phyloP scores from a whole-genome alignment of 2,797 vertebrate genomes.

The Pygocentrus nattereri region DNA sequence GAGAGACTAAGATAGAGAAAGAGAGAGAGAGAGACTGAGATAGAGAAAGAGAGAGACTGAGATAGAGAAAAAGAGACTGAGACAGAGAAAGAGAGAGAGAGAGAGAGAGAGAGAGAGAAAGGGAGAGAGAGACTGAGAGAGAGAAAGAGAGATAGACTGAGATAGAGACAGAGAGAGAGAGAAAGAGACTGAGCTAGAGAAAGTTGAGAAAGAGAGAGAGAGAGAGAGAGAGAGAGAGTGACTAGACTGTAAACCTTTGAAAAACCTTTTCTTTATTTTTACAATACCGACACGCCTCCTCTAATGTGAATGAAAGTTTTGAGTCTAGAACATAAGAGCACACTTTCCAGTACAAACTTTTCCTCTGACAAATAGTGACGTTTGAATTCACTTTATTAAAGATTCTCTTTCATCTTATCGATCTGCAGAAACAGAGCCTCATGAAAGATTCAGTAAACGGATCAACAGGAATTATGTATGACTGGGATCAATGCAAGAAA shows the following conservation, averaged over 20 bases:
- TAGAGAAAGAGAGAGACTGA: neutral
- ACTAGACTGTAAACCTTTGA: neutral
- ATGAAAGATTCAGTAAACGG: neutral
- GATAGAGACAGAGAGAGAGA: no score
- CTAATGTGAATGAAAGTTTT: neutral
- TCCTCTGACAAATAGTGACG: constrained; percentile 1
- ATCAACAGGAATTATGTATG: constrained; percentile 6
- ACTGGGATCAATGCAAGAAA: neutral
- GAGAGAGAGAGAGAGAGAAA: neutral
- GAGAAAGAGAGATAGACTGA: no score
- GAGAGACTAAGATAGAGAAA: no score
- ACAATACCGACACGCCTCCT: neutral
- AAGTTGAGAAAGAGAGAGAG: no score
- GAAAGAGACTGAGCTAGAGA: no score
- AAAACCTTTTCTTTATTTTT: no score
- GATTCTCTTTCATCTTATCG: neutral
- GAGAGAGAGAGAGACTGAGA: no score
- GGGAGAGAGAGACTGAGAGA: neutral
- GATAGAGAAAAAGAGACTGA: no score
- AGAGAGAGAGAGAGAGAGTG: neutral
- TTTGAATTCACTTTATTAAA: neutral
- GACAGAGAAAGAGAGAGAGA: no score
- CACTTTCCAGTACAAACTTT: neutral
- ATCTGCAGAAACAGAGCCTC: neutral
- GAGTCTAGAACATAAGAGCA: neutral